Evolutionary conservation across 2,113 vertebrate species (phyloP).

Genomic region (Centrocercus urophasianus): DNA sequence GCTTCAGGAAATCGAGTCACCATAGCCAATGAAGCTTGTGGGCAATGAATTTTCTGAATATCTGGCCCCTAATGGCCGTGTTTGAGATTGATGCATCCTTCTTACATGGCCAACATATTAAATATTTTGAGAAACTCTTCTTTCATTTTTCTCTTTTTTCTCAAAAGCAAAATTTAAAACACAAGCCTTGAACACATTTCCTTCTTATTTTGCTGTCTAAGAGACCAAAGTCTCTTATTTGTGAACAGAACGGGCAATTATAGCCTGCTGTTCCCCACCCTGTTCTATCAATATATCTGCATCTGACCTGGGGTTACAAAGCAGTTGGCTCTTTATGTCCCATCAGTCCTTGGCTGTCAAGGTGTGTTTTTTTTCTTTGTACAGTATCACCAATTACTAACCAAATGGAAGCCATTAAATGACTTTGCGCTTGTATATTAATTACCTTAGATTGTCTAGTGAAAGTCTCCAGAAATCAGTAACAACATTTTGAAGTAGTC

Average conservation of each 20-base stretch:
- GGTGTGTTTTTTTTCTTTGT: background rate
- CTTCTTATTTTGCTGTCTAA: background rate
- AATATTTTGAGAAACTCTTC: background rate
- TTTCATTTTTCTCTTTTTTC: background rate
- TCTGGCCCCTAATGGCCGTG: background rate
- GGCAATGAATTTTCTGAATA: background rate
- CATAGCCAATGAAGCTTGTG: conserved; percentile 10
- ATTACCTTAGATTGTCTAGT: background rate
- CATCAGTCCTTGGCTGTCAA: background rate
- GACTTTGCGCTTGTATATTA: background rate
- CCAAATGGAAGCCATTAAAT: conserved; percentile 22
- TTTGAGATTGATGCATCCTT: background rate
- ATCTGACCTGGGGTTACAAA: background rate
- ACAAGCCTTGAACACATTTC: background rate
- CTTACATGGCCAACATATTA: background rate
- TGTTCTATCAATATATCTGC: background rate
- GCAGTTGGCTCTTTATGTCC: background rate
- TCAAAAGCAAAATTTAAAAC: background rate
- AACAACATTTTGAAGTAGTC: background rate
- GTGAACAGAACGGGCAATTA: background rate
- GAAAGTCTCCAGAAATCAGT: background rate
- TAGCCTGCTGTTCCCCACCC: background rate
- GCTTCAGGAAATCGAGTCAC: conserved; percentile 45
- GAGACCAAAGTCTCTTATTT: conserved; percentile 7
- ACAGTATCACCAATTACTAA: background rate